Conservation (phyloP, 1,140 invertebrate species). For the Anastatus disparis region DNA sequence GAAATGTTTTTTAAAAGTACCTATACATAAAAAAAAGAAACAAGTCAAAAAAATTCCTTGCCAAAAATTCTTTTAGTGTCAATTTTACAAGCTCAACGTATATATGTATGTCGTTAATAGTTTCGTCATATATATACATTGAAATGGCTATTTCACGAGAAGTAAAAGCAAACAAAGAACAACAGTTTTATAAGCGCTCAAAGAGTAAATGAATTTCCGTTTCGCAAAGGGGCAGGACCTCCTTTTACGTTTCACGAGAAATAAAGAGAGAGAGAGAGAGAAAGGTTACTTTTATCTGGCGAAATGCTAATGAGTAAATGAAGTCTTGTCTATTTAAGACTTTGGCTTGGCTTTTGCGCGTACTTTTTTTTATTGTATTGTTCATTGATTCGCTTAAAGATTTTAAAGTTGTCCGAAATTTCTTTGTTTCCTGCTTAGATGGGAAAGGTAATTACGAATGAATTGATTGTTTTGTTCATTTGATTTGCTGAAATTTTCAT, state of each 20-base stretch:
- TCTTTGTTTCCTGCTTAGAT: neutral
- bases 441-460: conserved; percentile 1
- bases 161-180: neutral
- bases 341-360: too few relatives aligned
- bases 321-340: too few relatives aligned
- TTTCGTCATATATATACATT: conserved; percentile 19
- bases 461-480: neutral
- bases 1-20: too few relatives aligned
- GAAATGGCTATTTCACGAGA: conserved; percentile 18
- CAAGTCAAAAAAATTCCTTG: neutral
- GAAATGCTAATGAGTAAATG: too few relatives aligned
- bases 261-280: too few relatives aligned
- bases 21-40: neutral
- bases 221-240: neutral
- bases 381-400: too few relatives aligned
- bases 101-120: neutral
- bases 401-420: too few relatives aligned
- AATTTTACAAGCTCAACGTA: neutral
- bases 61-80: neutral
- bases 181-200: too few relatives aligned
- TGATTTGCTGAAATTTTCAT: neutral
- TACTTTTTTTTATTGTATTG: conserved; percentile 8
- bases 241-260: too few relatives aligned
- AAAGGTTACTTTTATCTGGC: too few relatives aligned
- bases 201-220: conserved; percentile 27